These are phyloP conservation scores for Microplitis mediator DNA, from an alignment of 1,140 invertebrate genomes.

Conservation along the genomic window DNA sequence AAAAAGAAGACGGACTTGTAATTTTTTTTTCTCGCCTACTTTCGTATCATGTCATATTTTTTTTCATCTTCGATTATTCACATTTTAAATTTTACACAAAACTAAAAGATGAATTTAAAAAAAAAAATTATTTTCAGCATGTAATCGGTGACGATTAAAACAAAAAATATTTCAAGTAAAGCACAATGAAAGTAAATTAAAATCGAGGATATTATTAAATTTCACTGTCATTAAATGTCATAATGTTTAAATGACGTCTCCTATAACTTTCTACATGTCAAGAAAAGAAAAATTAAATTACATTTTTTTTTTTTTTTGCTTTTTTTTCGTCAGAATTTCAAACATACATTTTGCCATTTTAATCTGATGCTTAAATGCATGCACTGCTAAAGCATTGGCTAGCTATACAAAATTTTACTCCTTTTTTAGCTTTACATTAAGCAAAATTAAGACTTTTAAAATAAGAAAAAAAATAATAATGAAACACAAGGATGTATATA, in stretches of 20 bases:
- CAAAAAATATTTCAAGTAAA: neutral
- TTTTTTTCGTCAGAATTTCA: neutral
- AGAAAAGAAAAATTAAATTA: neutral
- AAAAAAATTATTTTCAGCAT: neutral
- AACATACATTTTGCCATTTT: slow-evolving; percentile 33
- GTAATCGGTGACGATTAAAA: neutral
- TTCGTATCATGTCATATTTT: slow-evolving; percentile 26
- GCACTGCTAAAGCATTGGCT: slow-evolving; percentile 47
- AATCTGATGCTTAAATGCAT: slow-evolving; percentile 45
- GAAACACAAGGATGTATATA: neutral
- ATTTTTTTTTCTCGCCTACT: slow-evolving; percentile 22
- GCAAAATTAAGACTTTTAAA: slow-evolving; percentile 11
- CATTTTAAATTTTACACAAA: neutral
- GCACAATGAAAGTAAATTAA: neutral
- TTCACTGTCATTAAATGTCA: neutral
- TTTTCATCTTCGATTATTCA: neutral
- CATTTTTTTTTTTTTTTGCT: neutral
- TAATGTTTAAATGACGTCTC: neutral
- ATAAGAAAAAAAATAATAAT: neutral
- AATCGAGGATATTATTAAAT: neutral
- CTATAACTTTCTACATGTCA: neutral
- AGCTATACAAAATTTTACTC: slow-evolving; percentile 41
- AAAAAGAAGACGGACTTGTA: slow-evolving; percentile 38
- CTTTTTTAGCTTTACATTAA: slow-evolving; percentile 20
- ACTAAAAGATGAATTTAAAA: neutral